Evolutionary conservation across 2,888 invertebrate genomes (phyloP).

Genomic region (Altica lythri): DNA sequence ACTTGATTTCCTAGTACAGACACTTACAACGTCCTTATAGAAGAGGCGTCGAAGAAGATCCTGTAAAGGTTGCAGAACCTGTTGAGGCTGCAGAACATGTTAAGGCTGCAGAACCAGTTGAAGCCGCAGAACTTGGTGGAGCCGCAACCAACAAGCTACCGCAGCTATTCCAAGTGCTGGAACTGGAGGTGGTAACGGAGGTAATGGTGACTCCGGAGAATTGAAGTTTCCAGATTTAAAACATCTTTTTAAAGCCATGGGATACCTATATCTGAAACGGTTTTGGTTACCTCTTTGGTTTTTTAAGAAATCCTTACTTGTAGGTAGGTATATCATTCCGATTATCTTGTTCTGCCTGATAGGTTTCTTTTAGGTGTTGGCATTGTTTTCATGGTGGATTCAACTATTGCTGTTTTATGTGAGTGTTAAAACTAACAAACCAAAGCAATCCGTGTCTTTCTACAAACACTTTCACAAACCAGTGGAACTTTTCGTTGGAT

Average conservation of each 20-base stretch:
- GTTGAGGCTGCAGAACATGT: constrained; percentile 27
- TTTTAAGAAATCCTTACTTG: constrained; percentile 57
- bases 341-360: constrained; percentile 66
- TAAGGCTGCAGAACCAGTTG: too few relatives aligned
- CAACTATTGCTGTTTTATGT: constrained; percentile 57
- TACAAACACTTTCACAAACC: constrained; percentile 53
- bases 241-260: constrained; percentile 46
- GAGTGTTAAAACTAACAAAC: constrained; percentile 43
- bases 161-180: constrained; percentile 33
- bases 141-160: constrained; percentile 32
- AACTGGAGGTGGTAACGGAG: constrained; percentile 38
- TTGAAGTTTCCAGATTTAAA: constrained; percentile 50
- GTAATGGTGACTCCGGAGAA: constrained; percentile 38
- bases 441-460: constrained; percentile 43
- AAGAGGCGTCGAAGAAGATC: constrained; percentile 30
- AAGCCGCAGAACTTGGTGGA: too few relatives aligned
- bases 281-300: constrained; percentile 40
- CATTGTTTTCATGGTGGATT: constrained; percentile 69
- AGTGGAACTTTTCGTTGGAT: constrained; percentile 59
- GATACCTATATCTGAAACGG: constrained; percentile 42
- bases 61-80: constrained; percentile 47
- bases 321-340: constrained; percentile 67
- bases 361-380: constrained; percentile 64
- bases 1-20: constrained; percentile 43
- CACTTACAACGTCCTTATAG: constrained; percentile 40